phyloP scores from a whole-genome alignment of 2,888 invertebrate species.

The Drosophila vallismaia region DNA sequence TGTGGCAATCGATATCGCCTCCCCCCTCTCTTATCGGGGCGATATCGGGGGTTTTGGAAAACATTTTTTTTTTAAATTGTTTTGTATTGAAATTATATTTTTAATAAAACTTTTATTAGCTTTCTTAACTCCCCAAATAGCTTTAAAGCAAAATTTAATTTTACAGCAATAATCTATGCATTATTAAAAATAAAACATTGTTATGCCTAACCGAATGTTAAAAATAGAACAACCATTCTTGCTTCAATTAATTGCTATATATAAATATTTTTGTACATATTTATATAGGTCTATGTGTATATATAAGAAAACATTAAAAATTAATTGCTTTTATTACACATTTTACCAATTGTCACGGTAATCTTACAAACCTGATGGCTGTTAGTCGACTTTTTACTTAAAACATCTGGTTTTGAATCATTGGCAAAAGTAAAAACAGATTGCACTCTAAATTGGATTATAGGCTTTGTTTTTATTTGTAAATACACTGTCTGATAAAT shows the following conservation, averaged over 20 bases:
- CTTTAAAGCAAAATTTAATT: too few relatives aligned
- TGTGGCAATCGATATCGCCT: background rate
- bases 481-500: slow-evolving; percentile 38
- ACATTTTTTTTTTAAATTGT: background rate
- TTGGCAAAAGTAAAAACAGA: slow-evolving; percentile 31
- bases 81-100: background rate
- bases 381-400: background rate
- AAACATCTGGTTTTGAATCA: slow-evolving; percentile 9
- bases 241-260: too few relatives aligned
- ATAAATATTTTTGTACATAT: too few relatives aligned
- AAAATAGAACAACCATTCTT: too few relatives aligned
- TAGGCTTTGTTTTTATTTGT: slow-evolving; percentile 35
- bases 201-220: too few relatives aligned
- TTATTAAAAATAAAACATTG: too few relatives aligned
- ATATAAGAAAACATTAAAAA: too few relatives aligned
- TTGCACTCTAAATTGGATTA: slow-evolving; percentile 45
- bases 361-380: background rate
- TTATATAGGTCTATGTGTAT: too few relatives aligned
- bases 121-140: too few relatives aligned
- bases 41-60: background rate
- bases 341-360: background rate
- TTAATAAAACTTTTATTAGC: background rate
- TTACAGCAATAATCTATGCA: too few relatives aligned
- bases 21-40: background rate
- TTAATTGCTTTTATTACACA: too few relatives aligned